A percentile compares a stretch with the other conserved stretches of the same genome.
Evolutionary conservation across 2,888 invertebrate species (phyloP).

Genomic region (Ophioninae sp.): DNA sequence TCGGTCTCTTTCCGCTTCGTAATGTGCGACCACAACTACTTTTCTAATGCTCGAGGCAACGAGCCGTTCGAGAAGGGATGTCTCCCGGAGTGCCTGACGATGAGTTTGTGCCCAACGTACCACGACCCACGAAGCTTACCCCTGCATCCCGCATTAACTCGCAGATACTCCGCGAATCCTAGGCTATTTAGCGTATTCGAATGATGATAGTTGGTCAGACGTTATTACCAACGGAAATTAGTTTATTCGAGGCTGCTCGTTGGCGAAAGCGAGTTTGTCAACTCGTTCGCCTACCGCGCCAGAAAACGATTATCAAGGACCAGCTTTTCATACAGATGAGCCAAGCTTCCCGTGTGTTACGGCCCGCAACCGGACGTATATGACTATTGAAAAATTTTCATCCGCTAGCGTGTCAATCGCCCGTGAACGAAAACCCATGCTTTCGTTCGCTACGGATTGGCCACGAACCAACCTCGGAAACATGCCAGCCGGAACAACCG

Average conservation of each 20-base stretch:
- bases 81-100: background rate
- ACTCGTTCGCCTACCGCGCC: background rate
- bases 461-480: too few species aligned
- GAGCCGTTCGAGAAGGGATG: conserved; percentile 5
- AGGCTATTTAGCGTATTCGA: conserved; percentile 39
- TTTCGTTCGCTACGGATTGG: too few species aligned
- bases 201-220: conserved; percentile 29
- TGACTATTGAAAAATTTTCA: background rate
- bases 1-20: background rate
- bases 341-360: too few species aligned
- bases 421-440: too few species aligned
- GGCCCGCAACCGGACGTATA: too few species aligned
- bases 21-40: conserved; percentile 55
- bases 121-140: conserved; percentile 37
- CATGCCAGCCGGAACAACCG: too few species aligned
- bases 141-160: background rate
- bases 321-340: too few species aligned
- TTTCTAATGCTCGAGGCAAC: conserved; percentile 49
- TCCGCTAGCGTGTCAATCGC: background rate
- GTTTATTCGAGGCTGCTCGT: conserved; percentile 40
- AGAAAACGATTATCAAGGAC: conserved; percentile 7
- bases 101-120: conserved; percentile 45
- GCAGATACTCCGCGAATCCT: too few species aligned
- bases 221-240: conserved; percentile 59
- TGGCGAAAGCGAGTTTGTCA: background rate